Evolutionary conservation across 2,797 vertebrate genomes (phyloP).

Genomic region (Esox lucius): DNA sequence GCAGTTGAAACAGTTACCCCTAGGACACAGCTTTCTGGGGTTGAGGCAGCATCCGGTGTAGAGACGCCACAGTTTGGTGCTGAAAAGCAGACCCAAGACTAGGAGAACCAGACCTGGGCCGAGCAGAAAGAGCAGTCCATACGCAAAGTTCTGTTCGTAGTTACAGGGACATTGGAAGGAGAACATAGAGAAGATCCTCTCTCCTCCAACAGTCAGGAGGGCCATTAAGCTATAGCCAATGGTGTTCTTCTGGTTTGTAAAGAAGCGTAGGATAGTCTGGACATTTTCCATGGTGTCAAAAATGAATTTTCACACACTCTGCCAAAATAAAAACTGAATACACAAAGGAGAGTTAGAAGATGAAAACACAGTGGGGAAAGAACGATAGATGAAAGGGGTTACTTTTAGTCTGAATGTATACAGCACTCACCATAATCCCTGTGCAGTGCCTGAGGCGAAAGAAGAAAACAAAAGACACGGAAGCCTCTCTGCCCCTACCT

Average conservation of each 20-base stretch:
- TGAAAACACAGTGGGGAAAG: background rate
- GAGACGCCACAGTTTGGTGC: constrained; percentile 81
- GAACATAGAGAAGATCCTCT: constrained; percentile 86
- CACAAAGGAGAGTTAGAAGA: background rate
- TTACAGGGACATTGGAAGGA: constrained; percentile 94
- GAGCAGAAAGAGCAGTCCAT: constrained; percentile 86
- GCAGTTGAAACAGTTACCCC: constrained; percentile 71
- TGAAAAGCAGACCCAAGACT: constrained; percentile 83
- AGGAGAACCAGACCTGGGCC: constrained; percentile 87
- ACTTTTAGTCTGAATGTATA: background rate
- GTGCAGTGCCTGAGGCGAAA: constrained; percentile 16
- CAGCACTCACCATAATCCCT: constrained; percentile 1
- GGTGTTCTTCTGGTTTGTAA: constrained; percentile 83
- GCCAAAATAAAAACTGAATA: background rate
- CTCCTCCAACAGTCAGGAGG: constrained; percentile 86
- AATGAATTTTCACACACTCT: background rate
- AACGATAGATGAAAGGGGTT: background rate
- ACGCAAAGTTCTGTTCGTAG: constrained; percentile 78
- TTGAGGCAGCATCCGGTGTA: constrained; percentile 92
- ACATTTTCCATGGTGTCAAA: constrained; percentile 81
- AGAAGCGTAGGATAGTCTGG: constrained; percentile 79
- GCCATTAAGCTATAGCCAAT: constrained; percentile 93
- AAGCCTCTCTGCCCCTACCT: constrained; percentile 32
- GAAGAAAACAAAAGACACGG: constrained; percentile 25
- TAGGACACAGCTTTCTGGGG: constrained; percentile 82